These are phyloP conservation scores for Spodoptera exigua DNA, from an alignment of 2,888 invertebrate species.

Conservation along the genomic window DNA sequence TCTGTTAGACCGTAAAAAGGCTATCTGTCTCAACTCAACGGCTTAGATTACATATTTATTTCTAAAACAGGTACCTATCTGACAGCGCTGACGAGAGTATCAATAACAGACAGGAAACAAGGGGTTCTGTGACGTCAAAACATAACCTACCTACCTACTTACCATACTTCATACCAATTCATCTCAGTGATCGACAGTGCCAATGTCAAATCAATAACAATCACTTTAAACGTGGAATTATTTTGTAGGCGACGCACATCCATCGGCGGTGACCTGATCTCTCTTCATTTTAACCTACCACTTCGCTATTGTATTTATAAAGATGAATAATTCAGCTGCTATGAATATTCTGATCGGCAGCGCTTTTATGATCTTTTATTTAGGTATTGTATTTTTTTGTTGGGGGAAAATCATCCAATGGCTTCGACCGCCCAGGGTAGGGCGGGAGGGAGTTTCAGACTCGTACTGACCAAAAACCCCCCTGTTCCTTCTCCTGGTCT, in stretches of 20 bases:
- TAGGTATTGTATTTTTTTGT: too few relatives aligned
- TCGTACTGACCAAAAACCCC: too few relatives aligned
- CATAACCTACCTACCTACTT: constrained; percentile 12
- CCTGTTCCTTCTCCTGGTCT: too few relatives aligned
- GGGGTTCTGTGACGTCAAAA: not conserved
- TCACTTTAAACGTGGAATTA: constrained; percentile 68
- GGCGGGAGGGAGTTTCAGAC: too few relatives aligned
- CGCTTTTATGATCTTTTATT: too few relatives aligned
- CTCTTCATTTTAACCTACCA: constrained; percentile 38
- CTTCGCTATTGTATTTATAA: constrained; percentile 25
- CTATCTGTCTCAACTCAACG: too few relatives aligned
- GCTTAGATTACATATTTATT: too few relatives aligned
- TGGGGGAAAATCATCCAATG: too few relatives aligned
- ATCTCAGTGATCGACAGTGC: constrained; percentile 70
- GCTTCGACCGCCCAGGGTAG: too few relatives aligned
- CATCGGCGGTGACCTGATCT: constrained; percentile 63
- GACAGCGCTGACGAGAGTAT: not conserved
- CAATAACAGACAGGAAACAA: constrained; percentile 9
- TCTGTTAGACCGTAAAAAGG: too few relatives aligned
- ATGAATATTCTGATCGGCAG: not conserved
- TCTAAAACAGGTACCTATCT: not conserved
- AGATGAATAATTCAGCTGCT: constrained; percentile 6
- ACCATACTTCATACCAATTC: constrained; percentile 61
- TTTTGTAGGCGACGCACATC: constrained; percentile 69
- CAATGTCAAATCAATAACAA: constrained; percentile 82